A percentile compares a stretch with the other conserved stretches of the same genome.
Conservation (phyloP, 1,140 invertebrate genomes). For the Drosophila tani region DNA sequence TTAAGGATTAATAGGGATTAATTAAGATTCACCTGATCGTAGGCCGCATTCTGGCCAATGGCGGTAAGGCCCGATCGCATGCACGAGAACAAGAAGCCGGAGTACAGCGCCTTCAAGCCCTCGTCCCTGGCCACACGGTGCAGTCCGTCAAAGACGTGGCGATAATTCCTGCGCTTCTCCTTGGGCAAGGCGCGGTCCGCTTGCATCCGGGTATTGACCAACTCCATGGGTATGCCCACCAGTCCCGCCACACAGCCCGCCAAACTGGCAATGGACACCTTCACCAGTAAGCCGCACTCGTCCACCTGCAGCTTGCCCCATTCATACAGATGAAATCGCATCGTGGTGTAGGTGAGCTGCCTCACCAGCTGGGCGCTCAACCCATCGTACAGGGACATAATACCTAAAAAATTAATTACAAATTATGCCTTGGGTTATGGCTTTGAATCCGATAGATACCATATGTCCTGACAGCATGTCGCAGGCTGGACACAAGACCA, state of each 20-base stretch:
- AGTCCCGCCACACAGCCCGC: constrained; percentile 30
- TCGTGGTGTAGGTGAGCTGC: constrained; percentile 52
- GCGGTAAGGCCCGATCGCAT: constrained; percentile 15
- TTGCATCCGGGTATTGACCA: constrained; percentile 66
- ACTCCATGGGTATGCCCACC: constrained; percentile 59
- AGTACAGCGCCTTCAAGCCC: constrained; percentile 43
- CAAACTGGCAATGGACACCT: constrained; percentile 38
- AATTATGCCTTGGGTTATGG: neutral
- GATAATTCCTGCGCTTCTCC: constrained; percentile 32
- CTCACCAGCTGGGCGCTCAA: constrained; percentile 52
- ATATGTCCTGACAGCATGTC: constrained; percentile 16
- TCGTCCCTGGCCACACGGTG: constrained; percentile 30
- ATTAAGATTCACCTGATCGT: constrained; percentile 55
- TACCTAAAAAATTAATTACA: constrained; percentile 19
- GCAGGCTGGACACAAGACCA: neutral
- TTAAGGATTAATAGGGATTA: neutral
- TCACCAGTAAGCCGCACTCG: constrained; percentile 24
- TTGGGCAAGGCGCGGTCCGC: constrained; percentile 37
- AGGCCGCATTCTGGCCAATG: constrained; percentile 57
- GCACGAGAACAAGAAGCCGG: constrained; percentile 14
- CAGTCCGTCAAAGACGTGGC: constrained; percentile 50
- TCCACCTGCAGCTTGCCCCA: constrained; percentile 45
- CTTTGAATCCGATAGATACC: constrained; percentile 16
- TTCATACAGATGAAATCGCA: constrained; percentile 63
- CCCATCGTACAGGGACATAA: constrained; percentile 59